phyloP scores from a whole-genome alignment of 2,797 vertebrate genomes.

The Vireo griseus region DNA sequence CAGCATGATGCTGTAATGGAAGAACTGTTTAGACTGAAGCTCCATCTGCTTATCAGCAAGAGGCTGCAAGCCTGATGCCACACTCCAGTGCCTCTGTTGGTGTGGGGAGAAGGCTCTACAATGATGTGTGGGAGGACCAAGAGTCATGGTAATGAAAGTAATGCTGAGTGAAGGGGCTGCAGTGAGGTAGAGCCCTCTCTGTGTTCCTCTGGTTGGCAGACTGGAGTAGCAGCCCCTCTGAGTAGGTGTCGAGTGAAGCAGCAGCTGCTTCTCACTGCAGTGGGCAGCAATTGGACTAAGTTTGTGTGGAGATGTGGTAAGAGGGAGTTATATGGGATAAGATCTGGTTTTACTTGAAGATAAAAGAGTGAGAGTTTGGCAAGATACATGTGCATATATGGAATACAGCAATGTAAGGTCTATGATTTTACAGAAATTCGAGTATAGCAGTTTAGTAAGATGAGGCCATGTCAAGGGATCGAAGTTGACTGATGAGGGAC shows the following conservation, averaged over 20 bases:
- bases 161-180: neutral
- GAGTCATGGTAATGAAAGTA: neutral
- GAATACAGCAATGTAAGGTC: neutral
- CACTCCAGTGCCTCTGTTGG: neutral
- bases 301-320: neutral
- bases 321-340: neutral
- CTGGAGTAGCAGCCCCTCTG: neutral
- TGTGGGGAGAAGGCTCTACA: neutral
- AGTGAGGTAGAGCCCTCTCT: neutral
- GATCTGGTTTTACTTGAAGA: neutral
- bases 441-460: neutral
- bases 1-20: neutral
- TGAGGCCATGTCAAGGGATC: neutral
- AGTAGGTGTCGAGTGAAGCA: neutral
- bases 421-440: neutral
- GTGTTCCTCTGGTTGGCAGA: neutral
- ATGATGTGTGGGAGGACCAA: neutral
- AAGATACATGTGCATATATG: fast-evolving
- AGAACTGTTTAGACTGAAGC: neutral
- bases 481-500: fast-evolving
- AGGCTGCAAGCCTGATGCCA: neutral
- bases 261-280: neutral
- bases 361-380: neutral
- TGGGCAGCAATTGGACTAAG: neutral
- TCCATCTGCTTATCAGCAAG: neutral